Evolutionary conservation across 2,888 invertebrate species (phyloP).

Genomic region (Diachrysia chrysitis): DNA sequence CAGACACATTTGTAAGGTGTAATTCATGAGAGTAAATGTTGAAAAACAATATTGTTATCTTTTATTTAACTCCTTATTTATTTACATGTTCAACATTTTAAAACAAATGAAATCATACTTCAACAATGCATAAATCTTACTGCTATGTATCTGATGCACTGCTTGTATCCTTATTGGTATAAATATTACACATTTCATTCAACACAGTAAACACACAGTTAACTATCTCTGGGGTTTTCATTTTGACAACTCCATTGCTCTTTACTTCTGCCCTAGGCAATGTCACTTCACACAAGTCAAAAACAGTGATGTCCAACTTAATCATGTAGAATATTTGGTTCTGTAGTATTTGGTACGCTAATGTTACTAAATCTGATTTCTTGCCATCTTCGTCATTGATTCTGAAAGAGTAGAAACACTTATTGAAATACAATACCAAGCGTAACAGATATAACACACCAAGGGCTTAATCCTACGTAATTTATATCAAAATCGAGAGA

Average conservation of each 20-base stretch:
- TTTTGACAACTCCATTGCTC: constrained; percentile 76
- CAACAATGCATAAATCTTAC: constrained; percentile 8
- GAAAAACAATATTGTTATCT: constrained; percentile 70
- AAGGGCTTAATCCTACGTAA: too few relatives aligned
- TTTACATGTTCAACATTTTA: constrained; percentile 1
- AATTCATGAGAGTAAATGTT: constrained; percentile 89
- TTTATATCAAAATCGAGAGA: too few relatives aligned
- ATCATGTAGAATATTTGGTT: constrained; percentile 78
- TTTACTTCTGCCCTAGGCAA: constrained; percentile 80
- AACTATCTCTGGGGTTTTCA: constrained; percentile 82
- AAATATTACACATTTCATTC: constrained; percentile 71
- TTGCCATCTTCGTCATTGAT: constrained; percentile 69
- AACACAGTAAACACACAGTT: constrained; percentile 79
- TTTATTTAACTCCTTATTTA: constrained; percentile 40
- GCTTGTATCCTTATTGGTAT: constrained; percentile 43
- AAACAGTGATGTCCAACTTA: constrained; percentile 74
- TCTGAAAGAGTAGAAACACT: constrained; percentile 66
- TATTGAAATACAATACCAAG: too few relatives aligned
- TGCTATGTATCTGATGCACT: constrained; percentile 42
- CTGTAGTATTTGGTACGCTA: constrained; percentile 78
- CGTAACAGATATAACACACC: too few relatives aligned
- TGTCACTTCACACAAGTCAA: constrained; percentile 76
- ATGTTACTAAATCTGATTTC: constrained; percentile 68
- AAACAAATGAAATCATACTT: constrained; percentile 7
- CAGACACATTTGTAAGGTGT: constrained; percentile 88